Conservation (phyloP, 1,140 invertebrate genomes). For the Drosophila elegans region DNA sequence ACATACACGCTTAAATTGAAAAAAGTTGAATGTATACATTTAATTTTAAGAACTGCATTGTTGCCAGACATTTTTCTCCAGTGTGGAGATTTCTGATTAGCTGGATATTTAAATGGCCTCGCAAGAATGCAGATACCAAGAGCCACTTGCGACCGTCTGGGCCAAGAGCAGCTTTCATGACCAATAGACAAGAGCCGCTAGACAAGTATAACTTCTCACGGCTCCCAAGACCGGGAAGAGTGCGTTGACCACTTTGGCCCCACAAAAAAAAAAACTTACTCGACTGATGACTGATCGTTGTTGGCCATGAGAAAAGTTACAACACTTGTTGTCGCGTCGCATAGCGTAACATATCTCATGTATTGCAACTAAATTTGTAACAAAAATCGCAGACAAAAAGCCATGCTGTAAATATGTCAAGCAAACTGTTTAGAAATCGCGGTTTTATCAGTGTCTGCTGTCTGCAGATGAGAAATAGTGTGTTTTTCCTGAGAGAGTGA, state of each 20-base stretch:
- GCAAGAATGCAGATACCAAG: constrained; percentile 77
- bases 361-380: constrained; percentile 79
- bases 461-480: constrained; percentile 7
- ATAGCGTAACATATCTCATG: constrained; percentile 67
- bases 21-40: no score
- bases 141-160: constrained; percentile 40
- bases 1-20: no score
- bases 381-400: constrained; percentile 52
- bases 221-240: constrained; percentile 33
- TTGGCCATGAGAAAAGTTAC: constrained; percentile 75
- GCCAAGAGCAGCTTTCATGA: constrained; percentile 16
- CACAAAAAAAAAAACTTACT: constrained; percentile 30
- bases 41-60: not conserved
- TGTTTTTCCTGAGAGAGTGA: constrained; percentile 22
- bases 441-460: constrained; percentile 43
- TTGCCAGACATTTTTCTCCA: not conserved
- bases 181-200: constrained; percentile 48
- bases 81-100: constrained; percentile 15
- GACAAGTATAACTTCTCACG: constrained; percentile 68
- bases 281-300: constrained; percentile 36
- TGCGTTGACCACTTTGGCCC: constrained; percentile 77
- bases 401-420: constrained; percentile 1
- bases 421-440: constrained; percentile 59
- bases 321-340: constrained; percentile 52
- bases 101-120: constrained; percentile 68